A percentile compares a stretch with the other conserved stretches of the same genome.
Evolutionary conservation across 2,797 vertebrate genomes (phyloP).

Genomic region (Cheracebus regulus): DNA sequence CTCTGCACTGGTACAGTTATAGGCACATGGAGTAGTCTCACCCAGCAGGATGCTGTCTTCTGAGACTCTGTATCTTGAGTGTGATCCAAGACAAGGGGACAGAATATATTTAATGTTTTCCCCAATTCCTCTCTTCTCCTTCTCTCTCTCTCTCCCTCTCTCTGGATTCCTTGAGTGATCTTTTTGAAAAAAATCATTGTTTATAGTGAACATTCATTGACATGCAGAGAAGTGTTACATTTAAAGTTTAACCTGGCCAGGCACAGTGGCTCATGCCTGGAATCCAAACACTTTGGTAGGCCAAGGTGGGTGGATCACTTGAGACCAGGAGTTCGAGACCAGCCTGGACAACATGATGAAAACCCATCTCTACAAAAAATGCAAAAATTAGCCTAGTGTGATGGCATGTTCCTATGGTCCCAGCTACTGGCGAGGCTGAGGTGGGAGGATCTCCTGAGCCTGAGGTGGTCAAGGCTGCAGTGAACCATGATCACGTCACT

Average conservation of each 20-base stretch:
- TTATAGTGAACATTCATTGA: background rate
- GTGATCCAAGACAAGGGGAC: background rate
- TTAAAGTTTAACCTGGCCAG: background rate
- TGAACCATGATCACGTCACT: background rate
- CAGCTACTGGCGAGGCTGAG: background rate
- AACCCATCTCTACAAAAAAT: background rate
- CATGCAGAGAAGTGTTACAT: background rate
- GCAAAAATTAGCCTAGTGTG: background rate
- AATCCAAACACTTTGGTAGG: background rate
- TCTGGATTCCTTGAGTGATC: background rate
- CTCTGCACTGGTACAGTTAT: background rate
- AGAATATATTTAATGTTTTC: background rate
- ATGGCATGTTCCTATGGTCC: background rate
- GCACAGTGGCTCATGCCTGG: background rate
- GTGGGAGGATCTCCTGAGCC: no score
- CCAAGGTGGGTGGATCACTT: background rate
- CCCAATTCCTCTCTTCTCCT: background rate
- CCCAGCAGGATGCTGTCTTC: background rate
- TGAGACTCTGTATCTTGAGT: background rate
- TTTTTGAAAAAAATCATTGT: background rate
- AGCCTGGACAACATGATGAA: background rate
- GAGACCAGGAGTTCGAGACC: background rate
- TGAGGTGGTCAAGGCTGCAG: background rate
- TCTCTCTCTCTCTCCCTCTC: background rate
- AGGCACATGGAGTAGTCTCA: background rate